Evolutionary conservation across 2,797 vertebrate genomes (phyloP), one percentile per base, ranked within the genome.

Genomic region (Microhierax caerulescens): DNA sequence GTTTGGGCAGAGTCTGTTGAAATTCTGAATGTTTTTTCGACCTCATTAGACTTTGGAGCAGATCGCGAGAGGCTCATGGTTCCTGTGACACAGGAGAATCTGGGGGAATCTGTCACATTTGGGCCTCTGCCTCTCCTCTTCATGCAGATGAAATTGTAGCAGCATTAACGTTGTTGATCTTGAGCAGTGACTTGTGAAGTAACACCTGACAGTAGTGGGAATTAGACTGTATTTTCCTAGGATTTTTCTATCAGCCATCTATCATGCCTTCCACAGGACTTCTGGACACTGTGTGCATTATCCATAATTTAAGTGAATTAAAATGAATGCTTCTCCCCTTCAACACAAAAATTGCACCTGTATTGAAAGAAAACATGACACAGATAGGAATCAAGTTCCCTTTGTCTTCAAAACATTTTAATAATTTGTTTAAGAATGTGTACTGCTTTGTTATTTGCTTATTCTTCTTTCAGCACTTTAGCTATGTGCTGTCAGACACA

Each of bases 51-150:
- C 50, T 79, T 74, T 15, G 50, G 39, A 86, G 41, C 61, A 70
- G 67, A 19, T 8, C 0, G 1, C 50, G 11, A 20, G 36, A 20
- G 41, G 14, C 45, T n/a, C 0, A 0, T 64, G 22, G 22, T 50
- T 79, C 51, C 36, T 45, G 51, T 57, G n/a, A 34, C 12, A 9
- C 12, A 22, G n/a, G 45, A 74, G 17, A n/a, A 34, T 41, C 22
- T 21, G 41, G 25, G 28, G 7, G 3, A 5, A 3, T 50, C 69
- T 22, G 68, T 56, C 5, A 0, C 3, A 1, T 45, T 56, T 23
- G 9, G 54, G 15, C 7, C n/a, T 14, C 25, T 39, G n/a, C 14
- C n/a, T 20, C 30, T 81, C n/a, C 30, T 61, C 7, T 43, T 53
- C 14, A 1, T 5, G 19, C 68, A 56, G 47, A 17, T 51, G 32